Evolutionary conservation across 2,797 vertebrate genomes (phyloP).

Genomic region (Periophthalmus magnuspinnatus): DNA sequence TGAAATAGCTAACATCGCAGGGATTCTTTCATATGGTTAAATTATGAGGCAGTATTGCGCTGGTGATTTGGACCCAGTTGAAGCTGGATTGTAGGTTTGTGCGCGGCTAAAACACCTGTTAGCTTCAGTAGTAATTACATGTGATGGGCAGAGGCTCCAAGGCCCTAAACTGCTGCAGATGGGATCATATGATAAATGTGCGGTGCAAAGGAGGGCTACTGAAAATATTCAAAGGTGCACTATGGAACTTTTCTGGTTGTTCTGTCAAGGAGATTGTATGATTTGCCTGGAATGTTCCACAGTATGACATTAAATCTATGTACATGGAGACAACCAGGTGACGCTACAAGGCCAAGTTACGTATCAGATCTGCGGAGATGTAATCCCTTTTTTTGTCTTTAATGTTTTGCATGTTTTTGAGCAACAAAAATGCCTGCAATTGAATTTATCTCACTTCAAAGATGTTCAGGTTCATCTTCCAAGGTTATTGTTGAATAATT

Average conservation of each 20-base stretch:
- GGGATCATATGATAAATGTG: constrained; percentile 57
- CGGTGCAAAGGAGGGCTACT: constrained; percentile 12
- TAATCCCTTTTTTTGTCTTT: too few species aligned
- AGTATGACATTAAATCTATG: neutral
- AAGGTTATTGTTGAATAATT: too few species aligned
- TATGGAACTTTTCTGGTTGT: too few species aligned
- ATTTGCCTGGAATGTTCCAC: neutral
- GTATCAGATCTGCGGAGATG: too few species aligned
- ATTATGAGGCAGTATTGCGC: constrained; percentile 68
- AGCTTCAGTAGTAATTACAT: constrained; percentile 70
- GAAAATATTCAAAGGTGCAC: neutral
- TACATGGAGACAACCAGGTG: too few species aligned
- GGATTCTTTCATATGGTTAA: constrained; percentile 70
- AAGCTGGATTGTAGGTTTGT: constrained; percentile 75
- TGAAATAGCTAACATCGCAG: constrained; percentile 68
- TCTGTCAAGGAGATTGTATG: neutral
- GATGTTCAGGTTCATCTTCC: too few species aligned
- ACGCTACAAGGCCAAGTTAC: too few species aligned
- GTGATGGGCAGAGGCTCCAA: constrained; percentile 46
- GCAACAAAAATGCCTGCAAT: too few species aligned
- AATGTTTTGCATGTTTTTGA: too few species aligned
- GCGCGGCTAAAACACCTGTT: constrained; percentile 76
- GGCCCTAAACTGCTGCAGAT: constrained; percentile 57
- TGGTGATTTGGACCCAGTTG: constrained; percentile 49
- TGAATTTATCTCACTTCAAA: too few species aligned